Evolutionary conservation across 2,113 vertebrate species (phyloP), one percentile per base, ranked within the genome.

Genomic region (Oreamnos americanus): DNA sequence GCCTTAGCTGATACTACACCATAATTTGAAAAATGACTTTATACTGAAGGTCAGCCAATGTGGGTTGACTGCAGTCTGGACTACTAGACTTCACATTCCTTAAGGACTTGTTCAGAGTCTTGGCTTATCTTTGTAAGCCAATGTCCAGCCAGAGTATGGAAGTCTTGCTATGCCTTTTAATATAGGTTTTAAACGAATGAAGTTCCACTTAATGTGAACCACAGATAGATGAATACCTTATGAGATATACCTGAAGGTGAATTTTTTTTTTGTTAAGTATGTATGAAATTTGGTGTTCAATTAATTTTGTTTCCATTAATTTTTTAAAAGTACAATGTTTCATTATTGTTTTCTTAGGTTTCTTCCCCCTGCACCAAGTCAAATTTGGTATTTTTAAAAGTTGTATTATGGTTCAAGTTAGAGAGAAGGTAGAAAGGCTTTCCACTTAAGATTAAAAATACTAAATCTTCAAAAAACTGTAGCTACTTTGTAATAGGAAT

Each of bases 391-490:
- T 81, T 95, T 95, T 76, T 64, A 64, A 92, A 89, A 91, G 58
- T 26, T 62, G 36, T 94, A n/a, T 57, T 53, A n/a, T 25, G 49
- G 47, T 94, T 94, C 88, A 96, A 92, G 43, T 62, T 74, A 96
- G 58, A 51, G n/a, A 95, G 45, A 95, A 64, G 39, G 67, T 43
- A 93, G 26, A 93, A 87, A 93, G 58, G 5, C 64, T 91, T 87
- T 97, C 58, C 26, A 85, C 43, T 90, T 92, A 87, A 82, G 86
- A 96, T 67, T 92, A 36, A 79, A 71, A 95, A 95, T 45, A 53
- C 16, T 28, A 60, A 90, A 90, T 90, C 71, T 96, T 90, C 36
- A 78, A 84, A 97, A 93, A 62, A 64, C 21, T 49, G 33, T n/a
- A 91, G 43, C 26, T 8, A 87, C 36, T 67, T 23, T 90, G 47